phyloP scores from a whole-genome alignment of 1,140 invertebrate genomes.

The Bombus pyrosoma region DNA sequence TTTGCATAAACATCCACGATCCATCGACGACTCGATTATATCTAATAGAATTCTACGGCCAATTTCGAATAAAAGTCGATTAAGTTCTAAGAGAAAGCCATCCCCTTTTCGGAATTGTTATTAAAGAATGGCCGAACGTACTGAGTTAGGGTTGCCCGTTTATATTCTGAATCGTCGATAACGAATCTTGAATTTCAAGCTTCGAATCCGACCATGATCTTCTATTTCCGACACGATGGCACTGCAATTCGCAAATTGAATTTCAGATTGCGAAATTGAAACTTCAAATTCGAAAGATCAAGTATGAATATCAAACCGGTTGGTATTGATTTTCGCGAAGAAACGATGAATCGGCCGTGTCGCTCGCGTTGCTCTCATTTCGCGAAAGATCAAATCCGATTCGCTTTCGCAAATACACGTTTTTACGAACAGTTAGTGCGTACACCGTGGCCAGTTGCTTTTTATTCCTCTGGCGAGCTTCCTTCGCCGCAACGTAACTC shows the following conservation, averaged over 20 bases:
- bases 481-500: neutral
- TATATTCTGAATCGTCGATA: neutral
- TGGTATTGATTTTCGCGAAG: neutral
- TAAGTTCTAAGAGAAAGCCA: neutral
- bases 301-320: neutral
- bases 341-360: neutral
- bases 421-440: constrained; percentile 25
- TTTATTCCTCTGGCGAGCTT: constrained; percentile 9
- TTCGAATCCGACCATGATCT: neutral
- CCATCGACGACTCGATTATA: too few species aligned
- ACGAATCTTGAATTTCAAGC: neutral
- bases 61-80: too few species aligned
- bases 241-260: constrained; percentile 11
- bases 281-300: neutral
- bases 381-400: neutral
- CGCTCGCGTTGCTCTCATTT: neutral
- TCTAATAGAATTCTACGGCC: too few species aligned
- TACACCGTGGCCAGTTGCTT: neutral
- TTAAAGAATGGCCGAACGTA: neutral
- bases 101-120: neutral
- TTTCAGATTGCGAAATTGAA: neutral
- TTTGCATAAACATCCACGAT: too few species aligned
- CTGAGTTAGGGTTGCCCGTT: neutral
- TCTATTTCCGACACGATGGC: neutral
- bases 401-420: constrained; percentile 16